Conservation (phyloP, 2,113 vertebrate species). For the Orthonyx spaldingii region DNA sequence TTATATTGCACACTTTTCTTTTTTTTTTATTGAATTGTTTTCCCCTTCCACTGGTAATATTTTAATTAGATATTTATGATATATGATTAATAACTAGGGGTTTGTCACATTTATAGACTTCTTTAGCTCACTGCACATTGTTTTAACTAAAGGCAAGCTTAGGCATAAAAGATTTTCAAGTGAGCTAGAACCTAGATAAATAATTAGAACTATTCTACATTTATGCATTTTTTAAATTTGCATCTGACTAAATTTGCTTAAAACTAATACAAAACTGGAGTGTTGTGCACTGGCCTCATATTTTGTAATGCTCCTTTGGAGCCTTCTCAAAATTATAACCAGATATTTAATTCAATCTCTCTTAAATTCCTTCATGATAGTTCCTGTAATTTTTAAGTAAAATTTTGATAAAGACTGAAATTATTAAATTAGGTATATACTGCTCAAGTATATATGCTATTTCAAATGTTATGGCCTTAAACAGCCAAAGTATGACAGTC, state of each 20-base stretch:
- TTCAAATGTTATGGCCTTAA: not conserved
- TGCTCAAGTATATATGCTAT: no score
- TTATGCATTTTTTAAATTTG: conserved; percentile 1
- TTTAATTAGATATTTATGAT: conserved; percentile 41
- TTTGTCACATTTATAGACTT: not conserved
- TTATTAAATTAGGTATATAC: not conserved
- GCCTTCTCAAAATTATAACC: conserved; percentile 28
- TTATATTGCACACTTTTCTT: conserved; percentile 19
- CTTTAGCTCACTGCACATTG: not conserved
- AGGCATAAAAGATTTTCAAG: conserved; percentile 29
- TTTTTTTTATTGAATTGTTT: conserved; percentile 51
- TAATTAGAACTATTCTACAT: not conserved
- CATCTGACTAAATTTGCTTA: not conserved
- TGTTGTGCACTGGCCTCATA: not conserved
- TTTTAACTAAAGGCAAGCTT: conserved; percentile 37
- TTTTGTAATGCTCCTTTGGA: conserved; percentile 13
- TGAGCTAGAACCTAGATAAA: conserved; percentile 32
- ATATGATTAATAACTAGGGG: conserved; percentile 35
- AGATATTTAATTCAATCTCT: conserved; percentile 43
- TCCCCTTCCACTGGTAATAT: not conserved
- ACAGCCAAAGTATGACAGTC: not conserved
- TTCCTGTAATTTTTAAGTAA: conserved; percentile 39
- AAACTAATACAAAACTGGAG: not conserved
- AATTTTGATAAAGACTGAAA: not conserved
- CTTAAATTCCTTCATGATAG: conserved; percentile 24